Conservation (phyloP, 2,113 vertebrate genomes). For the Cochlearius cochlearius region DNA sequence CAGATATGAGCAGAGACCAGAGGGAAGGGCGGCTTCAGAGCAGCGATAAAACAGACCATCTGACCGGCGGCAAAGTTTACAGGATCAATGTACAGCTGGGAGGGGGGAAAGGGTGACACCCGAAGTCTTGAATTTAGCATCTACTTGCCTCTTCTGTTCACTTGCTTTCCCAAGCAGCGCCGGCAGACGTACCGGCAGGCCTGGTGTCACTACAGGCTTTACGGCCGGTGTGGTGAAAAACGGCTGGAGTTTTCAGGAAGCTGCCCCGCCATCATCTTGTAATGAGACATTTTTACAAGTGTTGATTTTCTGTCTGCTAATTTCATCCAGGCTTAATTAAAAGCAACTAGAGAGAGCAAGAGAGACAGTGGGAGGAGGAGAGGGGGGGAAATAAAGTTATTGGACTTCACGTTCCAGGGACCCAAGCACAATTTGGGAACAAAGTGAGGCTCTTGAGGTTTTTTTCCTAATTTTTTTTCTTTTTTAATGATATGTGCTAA, state of each 20-base stretch:
- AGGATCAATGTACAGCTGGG: fast-evolving
- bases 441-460: background rate
- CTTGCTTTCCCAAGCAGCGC: background rate
- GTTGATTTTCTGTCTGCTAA: conserved; percentile 30
- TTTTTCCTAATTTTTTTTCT: background rate
- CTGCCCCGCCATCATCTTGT: background rate
- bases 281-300: conserved; percentile 17
- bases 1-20: background rate
- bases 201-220: background rate
- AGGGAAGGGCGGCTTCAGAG: fast-evolving
- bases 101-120: background rate
- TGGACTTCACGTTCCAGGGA: background rate
- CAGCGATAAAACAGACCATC: fast-evolving
- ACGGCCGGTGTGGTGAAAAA: background rate
- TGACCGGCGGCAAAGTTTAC: background rate
- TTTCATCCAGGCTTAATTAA: conserved; percentile 55
- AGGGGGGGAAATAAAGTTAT: background rate
- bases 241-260: background rate
- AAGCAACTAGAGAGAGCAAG: conserved; percentile 28
- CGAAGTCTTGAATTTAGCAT: background rate
- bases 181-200: background rate
- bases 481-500: conserved; percentile 1
- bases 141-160: background rate
- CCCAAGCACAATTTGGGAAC: background rate
- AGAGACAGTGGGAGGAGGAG: background rate